phyloP scores from a whole-genome alignment of 2,888 invertebrate genomes.

The Lepeophtheirus nordmannii region DNA sequence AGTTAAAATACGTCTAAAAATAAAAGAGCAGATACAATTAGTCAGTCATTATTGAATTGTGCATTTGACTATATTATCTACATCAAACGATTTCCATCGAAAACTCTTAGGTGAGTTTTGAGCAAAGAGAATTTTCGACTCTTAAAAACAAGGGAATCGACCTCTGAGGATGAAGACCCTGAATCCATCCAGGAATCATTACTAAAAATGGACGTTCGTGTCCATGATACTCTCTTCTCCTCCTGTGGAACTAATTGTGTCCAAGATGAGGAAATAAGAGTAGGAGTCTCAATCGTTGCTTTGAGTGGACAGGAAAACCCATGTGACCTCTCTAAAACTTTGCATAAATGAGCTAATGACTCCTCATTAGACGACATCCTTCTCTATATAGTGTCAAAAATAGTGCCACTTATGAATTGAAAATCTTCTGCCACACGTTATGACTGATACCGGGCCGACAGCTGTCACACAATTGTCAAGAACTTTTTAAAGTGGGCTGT shows the following conservation, averaged over 20 bases:
- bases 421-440: too few species aligned
- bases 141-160: not conserved
- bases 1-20: too few species aligned
- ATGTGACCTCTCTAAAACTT: not conserved
- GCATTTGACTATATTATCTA: too few species aligned
- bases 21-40: too few species aligned
- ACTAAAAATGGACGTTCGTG: not conserved
- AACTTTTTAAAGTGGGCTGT: too few species aligned
- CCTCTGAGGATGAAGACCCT: not conserved
- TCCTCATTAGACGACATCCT: too few species aligned
- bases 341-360: not conserved
- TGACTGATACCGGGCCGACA: too few species aligned
- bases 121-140: not conserved
- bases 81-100: not conserved
- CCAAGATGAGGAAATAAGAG: constrained; percentile 3
- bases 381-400: too few species aligned
- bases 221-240: not conserved
- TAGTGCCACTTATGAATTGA: too few species aligned
- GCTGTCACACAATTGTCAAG: too few species aligned
- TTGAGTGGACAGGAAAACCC: not conserved
- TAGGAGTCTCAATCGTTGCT: not conserved
- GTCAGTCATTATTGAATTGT: too few species aligned
- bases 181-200: not conserved
- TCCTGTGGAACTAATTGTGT: not conserved
- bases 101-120: not conserved